Evolutionary conservation across 2,113 vertebrate genomes (phyloP).

Genomic region (Gorsachius goisagi): DNA sequence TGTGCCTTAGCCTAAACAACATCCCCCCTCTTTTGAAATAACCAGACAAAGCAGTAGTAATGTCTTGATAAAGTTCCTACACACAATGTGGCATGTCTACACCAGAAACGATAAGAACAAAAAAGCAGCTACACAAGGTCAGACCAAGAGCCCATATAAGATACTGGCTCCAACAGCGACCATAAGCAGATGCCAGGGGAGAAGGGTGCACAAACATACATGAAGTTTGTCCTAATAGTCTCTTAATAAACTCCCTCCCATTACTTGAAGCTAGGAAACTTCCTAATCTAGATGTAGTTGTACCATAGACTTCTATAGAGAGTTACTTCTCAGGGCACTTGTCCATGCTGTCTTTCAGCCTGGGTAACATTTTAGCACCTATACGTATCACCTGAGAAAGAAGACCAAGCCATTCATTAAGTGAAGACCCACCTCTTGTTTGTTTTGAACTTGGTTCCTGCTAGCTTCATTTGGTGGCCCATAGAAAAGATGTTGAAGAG

Average conservation of each 20-base stretch:
- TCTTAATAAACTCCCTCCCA: not conserved
- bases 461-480: not conserved
- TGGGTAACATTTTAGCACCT: not conserved
- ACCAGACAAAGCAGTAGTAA: not conserved
- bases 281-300: not conserved
- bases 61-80: not conserved
- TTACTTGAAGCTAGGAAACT: not conserved
- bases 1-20: not conserved
- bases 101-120: not conserved
- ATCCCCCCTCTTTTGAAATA: not conserved
- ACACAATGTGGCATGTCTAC: not conserved
- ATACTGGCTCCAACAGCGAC: not conserved
- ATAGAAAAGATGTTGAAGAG: not conserved
- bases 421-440: not conserved
- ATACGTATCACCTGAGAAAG: not conserved
- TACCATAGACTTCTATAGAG: not conserved
- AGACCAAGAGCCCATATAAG: not conserved
- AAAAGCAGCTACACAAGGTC: not conserved
- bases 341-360: not conserved
- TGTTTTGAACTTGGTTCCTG: not conserved
- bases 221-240: not conserved
- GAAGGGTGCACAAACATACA: not conserved
- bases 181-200: not conserved
- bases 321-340: not conserved
- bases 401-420: not conserved